A percentile compares a stretch with the other conserved stretches of the same genome.
Evolutionary conservation across 1,140 invertebrate genomes (phyloP).

Genomic region (Cylas formicarius): DNA sequence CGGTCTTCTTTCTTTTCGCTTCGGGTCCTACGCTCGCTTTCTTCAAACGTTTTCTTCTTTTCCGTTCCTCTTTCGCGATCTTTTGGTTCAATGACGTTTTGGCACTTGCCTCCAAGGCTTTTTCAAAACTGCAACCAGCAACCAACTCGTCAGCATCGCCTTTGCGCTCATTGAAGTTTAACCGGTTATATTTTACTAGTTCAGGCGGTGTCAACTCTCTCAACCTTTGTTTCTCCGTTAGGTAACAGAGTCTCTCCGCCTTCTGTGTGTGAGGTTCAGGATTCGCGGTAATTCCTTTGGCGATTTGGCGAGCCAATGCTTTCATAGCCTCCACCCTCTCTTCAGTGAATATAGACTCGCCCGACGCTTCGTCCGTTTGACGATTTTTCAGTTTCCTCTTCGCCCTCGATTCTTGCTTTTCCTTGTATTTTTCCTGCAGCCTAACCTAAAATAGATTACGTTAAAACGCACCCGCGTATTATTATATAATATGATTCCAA

Average conservation of each 20-base stretch:
- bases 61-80: constrained; percentile 32
- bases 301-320: constrained; percentile 48
- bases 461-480: too few species aligned
- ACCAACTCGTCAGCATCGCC: constrained; percentile 48
- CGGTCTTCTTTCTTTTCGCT: constrained; percentile 33
- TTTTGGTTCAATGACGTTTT: constrained; percentile 44
- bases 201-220: constrained; percentile 32
- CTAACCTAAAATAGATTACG: too few species aligned
- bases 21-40: constrained; percentile 9
- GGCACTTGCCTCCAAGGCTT: constrained; percentile 48
- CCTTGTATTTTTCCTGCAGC: constrained; percentile 35
- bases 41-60: constrained; percentile 31
- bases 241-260: constrained; percentile 30
- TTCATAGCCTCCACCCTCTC: constrained; percentile 50
- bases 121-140: constrained; percentile 48
- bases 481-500: too few species aligned
- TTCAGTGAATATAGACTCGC: constrained; percentile 37
- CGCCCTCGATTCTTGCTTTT: constrained; percentile 27
- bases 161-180: constrained; percentile 38
- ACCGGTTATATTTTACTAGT: constrained; percentile 33
- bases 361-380: not conserved
- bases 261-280: constrained; percentile 25
- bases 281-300: constrained; percentile 43
- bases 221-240: constrained; percentile 40
- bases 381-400: constrained; percentile 18